Evolutionary conservation across 1,140 invertebrate species (phyloP), one percentile per base, ranked within the genome.

Genomic region (Drosophila pallidifrons): DNA sequence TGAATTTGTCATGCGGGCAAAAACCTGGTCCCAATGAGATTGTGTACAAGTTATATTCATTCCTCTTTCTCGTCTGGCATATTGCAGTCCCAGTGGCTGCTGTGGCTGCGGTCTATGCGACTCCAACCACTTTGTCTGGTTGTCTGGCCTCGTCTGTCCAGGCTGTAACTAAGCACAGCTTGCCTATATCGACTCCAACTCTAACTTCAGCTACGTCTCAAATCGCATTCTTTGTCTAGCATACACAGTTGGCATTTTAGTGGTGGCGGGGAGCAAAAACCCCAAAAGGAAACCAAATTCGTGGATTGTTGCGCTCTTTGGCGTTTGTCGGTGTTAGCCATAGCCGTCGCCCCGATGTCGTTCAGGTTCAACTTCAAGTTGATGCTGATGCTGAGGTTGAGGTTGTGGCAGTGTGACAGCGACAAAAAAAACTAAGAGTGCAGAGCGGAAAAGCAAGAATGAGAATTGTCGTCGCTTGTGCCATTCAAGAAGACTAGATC

Each of bases 241-340:
- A n/a, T 51, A 52, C 67, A 75, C 67, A 75, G 67, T 75, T 71
- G 73, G 73, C 68, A 32, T 71, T 75, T 75, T 75, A 75, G 73
- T 75, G 60, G 52, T 45, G 67, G 59, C 67, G 55, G 15, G 72
- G 47, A 7, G 20, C 20, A 25, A 51, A 75, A 65, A 67, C 70
- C 82, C 82, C 83, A 80, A 77, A 88, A 77, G 79, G 73, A 88
- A 87, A 88, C 83, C 88, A 83, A 87, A 87, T 79, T 88, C 79
- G 83, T 88, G 80, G 82, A 87, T 87, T 87, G 79, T 79, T 87
- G 79, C 82, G 75, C 83, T 88, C 82, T 77, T 77, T 77, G 81
- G 77, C 69, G 65, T 81, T 83, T 81, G 81, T 83, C 68, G 73
- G 65, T 68, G 71, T 68, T 82, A 65, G 78, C 75, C 30, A 54